These are phyloP conservation scores for Sylvia borin DNA, from an alignment of 2,797 vertebrate species.

Conservation along the genomic window DNA sequence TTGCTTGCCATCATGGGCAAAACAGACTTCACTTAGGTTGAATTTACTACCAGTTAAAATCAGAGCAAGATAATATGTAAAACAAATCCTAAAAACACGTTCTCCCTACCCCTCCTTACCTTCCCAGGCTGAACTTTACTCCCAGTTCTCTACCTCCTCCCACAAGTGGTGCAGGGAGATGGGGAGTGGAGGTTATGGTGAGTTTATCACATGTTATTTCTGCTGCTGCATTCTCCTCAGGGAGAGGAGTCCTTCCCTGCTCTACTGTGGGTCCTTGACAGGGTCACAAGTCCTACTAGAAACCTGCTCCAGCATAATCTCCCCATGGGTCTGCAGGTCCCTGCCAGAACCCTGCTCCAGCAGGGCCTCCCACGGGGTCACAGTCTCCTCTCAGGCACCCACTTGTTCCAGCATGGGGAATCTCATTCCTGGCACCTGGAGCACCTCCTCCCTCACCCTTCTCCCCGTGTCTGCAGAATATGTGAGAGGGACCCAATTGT, in stretches of 20 bases:
- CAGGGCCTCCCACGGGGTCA: rapidly evolving
- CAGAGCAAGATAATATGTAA: neutral
- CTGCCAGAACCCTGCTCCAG: neutral
- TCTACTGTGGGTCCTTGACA: too few species aligned
- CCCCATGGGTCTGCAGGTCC: neutral
- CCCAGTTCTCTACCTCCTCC: neutral
- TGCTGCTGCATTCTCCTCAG: neutral
- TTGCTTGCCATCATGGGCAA: rapidly evolving
- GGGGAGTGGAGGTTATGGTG: neutral
- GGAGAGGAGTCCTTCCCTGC: neutral
- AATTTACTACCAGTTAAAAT: neutral
- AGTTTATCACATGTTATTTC: neutral
- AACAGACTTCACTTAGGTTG: neutral
- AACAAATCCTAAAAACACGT: neutral
- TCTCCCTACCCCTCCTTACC: neutral
- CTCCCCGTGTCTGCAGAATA: neutral
- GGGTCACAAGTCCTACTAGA: neutral
- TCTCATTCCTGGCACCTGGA: neutral
- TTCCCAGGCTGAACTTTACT: neutral
- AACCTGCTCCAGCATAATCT: neutral
- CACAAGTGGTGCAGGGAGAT: neutral
- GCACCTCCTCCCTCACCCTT: neutral
- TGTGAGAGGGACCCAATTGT: neutral
- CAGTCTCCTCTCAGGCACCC: neutral
- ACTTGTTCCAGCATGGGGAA: rapidly evolving